These are phyloP conservation scores for Halictus quadricinctus DNA, from an alignment of 2,888 invertebrate genomes.

Conservation along the genomic window DNA sequence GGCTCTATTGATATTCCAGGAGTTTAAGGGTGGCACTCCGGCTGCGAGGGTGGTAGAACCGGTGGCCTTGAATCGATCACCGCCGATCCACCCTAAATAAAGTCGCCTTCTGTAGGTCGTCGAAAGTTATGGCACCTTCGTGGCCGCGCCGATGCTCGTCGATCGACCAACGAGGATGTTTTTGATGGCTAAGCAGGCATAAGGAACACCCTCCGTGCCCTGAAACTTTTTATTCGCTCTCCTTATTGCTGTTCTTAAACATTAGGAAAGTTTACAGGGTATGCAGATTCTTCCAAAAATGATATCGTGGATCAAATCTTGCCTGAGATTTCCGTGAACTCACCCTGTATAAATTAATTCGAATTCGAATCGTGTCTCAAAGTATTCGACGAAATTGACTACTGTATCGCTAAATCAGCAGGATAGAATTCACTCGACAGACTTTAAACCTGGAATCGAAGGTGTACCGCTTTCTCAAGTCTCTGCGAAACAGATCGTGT, in stretches of 20 bases:
- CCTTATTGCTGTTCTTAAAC: not conserved
- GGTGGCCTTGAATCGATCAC: slow-evolving; percentile 43
- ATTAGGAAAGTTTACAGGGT: not conserved
- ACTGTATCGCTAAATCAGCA: not conserved
- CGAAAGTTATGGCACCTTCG: slow-evolving; percentile 30
- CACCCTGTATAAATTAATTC: not conserved
- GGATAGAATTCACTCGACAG: not conserved
- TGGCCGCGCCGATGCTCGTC: slow-evolving; percentile 24
- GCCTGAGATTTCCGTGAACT: not conserved
- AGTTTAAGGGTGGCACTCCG: slow-evolving; percentile 35
- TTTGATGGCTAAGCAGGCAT: not conserved
- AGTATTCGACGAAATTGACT: not conserved
- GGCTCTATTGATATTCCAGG: slow-evolving; percentile 45
- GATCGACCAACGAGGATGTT: slow-evolving; percentile 8
- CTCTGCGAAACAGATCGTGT: not conserved
- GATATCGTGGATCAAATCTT: not conserved
- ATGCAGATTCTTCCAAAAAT: not conserved
- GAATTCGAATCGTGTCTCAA: not conserved
- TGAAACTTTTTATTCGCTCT: slow-evolving; percentile 10
- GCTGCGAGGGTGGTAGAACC: slow-evolving; percentile 26
- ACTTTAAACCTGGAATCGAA: not conserved
- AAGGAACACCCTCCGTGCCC: not conserved
- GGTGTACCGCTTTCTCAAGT: not conserved
- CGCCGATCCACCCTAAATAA: slow-evolving; percentile 51
- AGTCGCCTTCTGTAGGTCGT: slow-evolving; percentile 36